Evolutionary conservation across 1,140 invertebrate species (phyloP), one percentile per base, ranked within the genome.

Genomic region (Hycleus phaleratus): DNA sequence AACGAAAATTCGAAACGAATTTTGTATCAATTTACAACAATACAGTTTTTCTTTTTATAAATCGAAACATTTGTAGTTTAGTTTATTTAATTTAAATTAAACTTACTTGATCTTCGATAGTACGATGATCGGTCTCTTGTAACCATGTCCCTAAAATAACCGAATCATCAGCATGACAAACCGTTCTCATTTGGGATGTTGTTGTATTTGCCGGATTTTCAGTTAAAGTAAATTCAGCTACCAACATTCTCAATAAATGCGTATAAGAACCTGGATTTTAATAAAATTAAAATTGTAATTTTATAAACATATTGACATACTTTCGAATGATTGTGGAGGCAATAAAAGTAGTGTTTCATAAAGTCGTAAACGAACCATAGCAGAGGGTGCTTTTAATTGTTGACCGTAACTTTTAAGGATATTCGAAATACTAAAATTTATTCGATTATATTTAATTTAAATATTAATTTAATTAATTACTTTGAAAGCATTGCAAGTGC

Each of bases 121-220:
- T 89, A 56, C 92, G 87, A 76, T 98, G 94, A 78, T 98, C 95
- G 5, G 93, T 96, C 73, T 97, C 93, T 72, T 95, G 91, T 12
- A 94, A 77, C 87, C 90, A 90, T 45, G 90, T 89, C 25, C 89
- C 86, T 40, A 93, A 76, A 58, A 97, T 84, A 11, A 95, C 87
- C 0, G 88, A 89, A 73, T 96, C 91, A 68, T 94, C 89, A 3
- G 88, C 85, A 77, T 98, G 92, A 73, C 94, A 96, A 42, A 95
- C 85, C 43, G 82, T 82, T 46, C 90, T 79, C 26, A 97, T 77
- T 49, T 94, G 80, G 0, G 91, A 95, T 24, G 93, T 97, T 0
- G 95, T 95, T 11, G 92, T 96, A 70, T 96, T 96, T 12, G 93
- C 91, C 26, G 87, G 85, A 76, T 96, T 97, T 74, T 98, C 96